phyloP scores from a whole-genome alignment of 1,140 invertebrate species.

The Drosophila azteca region DNA sequence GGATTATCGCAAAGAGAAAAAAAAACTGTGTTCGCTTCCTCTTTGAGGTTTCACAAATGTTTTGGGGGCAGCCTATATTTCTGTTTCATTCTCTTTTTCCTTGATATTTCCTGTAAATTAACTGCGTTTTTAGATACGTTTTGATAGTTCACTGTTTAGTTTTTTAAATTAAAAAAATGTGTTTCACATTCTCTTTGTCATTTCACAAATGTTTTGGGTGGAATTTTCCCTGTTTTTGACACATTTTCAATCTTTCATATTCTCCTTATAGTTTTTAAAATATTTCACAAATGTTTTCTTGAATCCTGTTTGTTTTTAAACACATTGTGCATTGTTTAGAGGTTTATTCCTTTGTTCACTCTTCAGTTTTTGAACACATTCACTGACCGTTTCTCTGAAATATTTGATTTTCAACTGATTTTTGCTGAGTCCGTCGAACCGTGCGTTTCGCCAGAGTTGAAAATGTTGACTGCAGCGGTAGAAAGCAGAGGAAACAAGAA shows the following conservation, averaged over 20 bases:
- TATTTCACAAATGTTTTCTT: not conserved
- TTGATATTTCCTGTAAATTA: no score
- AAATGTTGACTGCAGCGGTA: slow-evolving; percentile 64
- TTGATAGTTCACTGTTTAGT: no score
- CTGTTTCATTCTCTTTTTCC: not conserved
- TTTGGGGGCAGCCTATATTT: not conserved
- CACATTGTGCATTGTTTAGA: not conserved
- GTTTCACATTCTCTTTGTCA: no score
- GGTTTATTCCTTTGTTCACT: no score
- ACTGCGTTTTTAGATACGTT: no score
- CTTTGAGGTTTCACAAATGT: not conserved
- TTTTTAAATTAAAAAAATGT: no score
- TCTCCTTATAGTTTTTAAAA: no score
- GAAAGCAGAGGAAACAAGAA: slow-evolving; percentile 21
- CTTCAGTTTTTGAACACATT: slow-evolving; percentile 33
- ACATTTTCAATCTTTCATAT: no score
- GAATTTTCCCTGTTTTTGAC: no score
- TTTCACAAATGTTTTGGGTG: no score
- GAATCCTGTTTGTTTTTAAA: not conserved
- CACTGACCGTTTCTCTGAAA: slow-evolving; percentile 16
- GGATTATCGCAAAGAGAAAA: not conserved
- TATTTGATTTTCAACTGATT: slow-evolving; percentile 11
- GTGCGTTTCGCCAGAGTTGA: slow-evolving; percentile 66
- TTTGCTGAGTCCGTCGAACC: slow-evolving; percentile 49
- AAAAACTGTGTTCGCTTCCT: not conserved